Evolutionary conservation across 92 coral and sea anemone genomes (phyloP), one percentile per base, ranked within the genome.

Genomic region (Scolanthus callimorphus): DNA sequence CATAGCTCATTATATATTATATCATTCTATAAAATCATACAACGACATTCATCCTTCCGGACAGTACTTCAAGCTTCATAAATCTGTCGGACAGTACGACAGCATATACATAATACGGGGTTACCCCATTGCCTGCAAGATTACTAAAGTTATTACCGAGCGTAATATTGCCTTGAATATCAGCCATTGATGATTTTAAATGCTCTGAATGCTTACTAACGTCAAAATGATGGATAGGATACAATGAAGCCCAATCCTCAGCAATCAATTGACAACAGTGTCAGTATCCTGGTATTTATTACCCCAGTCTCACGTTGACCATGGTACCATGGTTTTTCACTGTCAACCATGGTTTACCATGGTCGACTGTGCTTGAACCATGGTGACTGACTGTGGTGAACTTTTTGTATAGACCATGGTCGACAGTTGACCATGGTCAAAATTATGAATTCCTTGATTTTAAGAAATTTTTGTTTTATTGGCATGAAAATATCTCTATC

Each of bases 231-330:
- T 46, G 22, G 17, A 46, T 46, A 21, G 52, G 52, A 20, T 46
- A 46, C 52, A 46, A 19, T 9, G 23, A 46, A 4, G 52, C 11
- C 52, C 52, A 46, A 19, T 46, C 52, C 52, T 46, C 52, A 46
- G 52, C 52, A 19, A 9, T 46, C 12, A 46, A 20, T 11, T 46
- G 52, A 19, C 17, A 46, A 4, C 52, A 9, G 52, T 46, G 22
- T 46, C 52, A 4, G 52, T 46, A 19, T 46, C 52, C 17, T 46
- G 52, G 52, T 46, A 46, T 19, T 46, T 46, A 19, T 46, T 46
- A n/a, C n/a, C n/a, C n/a, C n/a, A n/a, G n/a, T n/a, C n/a, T n/a
- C n/a, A n/a, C n/a, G n/a, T n/a, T n/a, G n/a, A n/a, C n/a, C n/a
- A n/a, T n/a, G n/a, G n/a, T n/a, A n/a, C n/a, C n/a, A n/a, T n/a